Conservation (phyloP, 1,140 invertebrate genomes). For the Papilio helenus region DNA sequence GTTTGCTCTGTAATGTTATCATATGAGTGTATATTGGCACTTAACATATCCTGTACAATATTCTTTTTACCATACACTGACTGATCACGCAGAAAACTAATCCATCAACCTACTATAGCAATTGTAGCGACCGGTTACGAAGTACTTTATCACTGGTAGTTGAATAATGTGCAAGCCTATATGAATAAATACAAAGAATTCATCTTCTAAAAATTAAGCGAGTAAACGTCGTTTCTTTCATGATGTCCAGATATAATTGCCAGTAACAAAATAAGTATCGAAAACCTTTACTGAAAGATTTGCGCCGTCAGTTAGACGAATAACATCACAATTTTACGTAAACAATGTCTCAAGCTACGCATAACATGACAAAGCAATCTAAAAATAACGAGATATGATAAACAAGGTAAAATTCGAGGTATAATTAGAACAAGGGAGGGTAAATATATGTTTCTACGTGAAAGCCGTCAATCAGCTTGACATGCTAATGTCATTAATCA, state of each 20-base stretch:
- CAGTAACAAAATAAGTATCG: background rate
- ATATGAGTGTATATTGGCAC: background rate
- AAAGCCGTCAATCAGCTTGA: background rate
- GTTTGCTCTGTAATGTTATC: background rate
- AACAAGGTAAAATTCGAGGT: background rate
- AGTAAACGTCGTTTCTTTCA: background rate
- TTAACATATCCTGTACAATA: background rate
- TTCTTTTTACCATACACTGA: background rate
- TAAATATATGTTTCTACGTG: background rate
- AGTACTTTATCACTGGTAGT: constrained; percentile 1
- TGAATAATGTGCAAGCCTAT: background rate
- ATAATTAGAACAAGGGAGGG: constrained; percentile 23
- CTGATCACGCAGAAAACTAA: constrained; percentile 14
- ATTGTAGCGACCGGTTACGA: background rate
- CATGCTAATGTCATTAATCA: background rate
- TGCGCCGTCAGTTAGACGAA: background rate
- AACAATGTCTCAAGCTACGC: background rate
- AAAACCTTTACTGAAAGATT: background rate
- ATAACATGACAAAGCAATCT: background rate
- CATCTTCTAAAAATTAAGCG: background rate
- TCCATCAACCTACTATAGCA: constrained; percentile 15
- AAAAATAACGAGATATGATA: background rate
- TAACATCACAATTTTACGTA: background rate
- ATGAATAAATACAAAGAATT: constrained; percentile 1
- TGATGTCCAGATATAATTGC: background rate